Base-by-base conservation (phyloP, 2,113 vertebrate genomes). In the Daphoenositta chrysoptera region DNA sequence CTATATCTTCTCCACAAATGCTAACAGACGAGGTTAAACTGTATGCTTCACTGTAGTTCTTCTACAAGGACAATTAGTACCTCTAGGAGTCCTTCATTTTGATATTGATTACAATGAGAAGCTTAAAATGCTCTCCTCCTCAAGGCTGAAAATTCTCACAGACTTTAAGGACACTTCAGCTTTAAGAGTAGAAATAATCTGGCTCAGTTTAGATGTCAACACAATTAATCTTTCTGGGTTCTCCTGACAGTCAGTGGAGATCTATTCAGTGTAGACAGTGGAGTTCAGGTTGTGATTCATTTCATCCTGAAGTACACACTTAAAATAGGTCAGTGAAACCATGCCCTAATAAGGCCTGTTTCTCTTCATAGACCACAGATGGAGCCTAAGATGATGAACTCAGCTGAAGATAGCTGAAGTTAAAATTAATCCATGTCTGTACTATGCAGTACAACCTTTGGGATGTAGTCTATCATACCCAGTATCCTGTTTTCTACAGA, bases 341-440 rank as follows among this genome's bases (percentile, higher is more conserved):
- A 37, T 93, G 86, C 30, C 88, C 63, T 95, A 86, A 94, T 93
- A 96, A 90, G 90, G 83, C 63, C 82, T 93, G 75, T 85, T 95
- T 95, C 73, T 94, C 88, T 76, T 91, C 85, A 85, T 28, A 84
- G 30, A 14, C 47, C 40, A 35, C 35, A 88, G 54, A 88, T 47
- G 21, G 82, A 88, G 35, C 15, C 58, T 77, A 57, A 83, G 4
- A 90, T 39, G 45, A 76, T 65, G 63, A 94, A 69, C 75, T 83
- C 66, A 90, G 8, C 15, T 66, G 88, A 73, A 93, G 85, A 54
- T 22, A 66, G 30, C 23, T 77, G 54, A 75, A 84, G 21, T 37
- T 63, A 88, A 90, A 92, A 92, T 53, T 27, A 90, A 83, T 85
- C 65, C 73, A 26, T 42, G 45, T 15, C 18, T 66, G 6, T 26